Conservation (phyloP, 2,113 vertebrate species). For the Onychorhynchus coronatus region DNA sequence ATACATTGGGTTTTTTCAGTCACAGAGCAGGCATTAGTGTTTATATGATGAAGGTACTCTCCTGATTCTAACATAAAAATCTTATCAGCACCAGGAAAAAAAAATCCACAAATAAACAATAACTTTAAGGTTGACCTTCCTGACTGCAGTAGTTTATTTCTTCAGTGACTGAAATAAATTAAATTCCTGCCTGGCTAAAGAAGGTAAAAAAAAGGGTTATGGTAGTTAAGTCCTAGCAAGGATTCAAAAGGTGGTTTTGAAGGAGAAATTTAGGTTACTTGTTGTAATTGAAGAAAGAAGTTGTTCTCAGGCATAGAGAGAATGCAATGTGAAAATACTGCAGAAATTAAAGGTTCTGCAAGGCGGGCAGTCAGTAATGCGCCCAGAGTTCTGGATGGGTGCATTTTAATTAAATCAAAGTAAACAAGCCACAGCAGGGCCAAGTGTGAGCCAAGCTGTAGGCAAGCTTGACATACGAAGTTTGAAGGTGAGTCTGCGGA, state of each 20-base stretch:
- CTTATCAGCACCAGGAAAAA: neutral
- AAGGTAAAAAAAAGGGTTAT: neutral
- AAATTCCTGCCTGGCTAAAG: neutral
- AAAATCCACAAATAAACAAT: neutral
- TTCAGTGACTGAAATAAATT: neutral
- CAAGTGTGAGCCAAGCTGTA: constrained; percentile 4
- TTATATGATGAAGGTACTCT: neutral
- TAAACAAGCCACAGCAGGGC: constrained; percentile 51
- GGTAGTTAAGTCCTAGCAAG: neutral
- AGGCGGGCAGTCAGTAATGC: neutral
- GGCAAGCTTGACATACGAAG: neutral
- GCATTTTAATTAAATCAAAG: constrained; percentile 64
- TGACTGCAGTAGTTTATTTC: neutral
- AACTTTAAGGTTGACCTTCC: neutral
- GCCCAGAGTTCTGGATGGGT: constrained; percentile 26
- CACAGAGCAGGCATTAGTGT: neutral
- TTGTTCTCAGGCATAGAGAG: neutral
- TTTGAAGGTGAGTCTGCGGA: constrained; percentile 47
- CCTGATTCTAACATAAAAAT: neutral
- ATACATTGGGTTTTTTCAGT: neutral
- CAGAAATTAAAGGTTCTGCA: constrained; percentile 19
- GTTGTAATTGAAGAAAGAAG: neutral
- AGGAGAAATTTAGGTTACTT: neutral
- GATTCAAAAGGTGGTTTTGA: neutral
- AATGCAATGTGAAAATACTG: neutral